Evolutionary conservation across 2,797 vertebrate genomes (phyloP).

Genomic region (Helarctos malayanus): DNA sequence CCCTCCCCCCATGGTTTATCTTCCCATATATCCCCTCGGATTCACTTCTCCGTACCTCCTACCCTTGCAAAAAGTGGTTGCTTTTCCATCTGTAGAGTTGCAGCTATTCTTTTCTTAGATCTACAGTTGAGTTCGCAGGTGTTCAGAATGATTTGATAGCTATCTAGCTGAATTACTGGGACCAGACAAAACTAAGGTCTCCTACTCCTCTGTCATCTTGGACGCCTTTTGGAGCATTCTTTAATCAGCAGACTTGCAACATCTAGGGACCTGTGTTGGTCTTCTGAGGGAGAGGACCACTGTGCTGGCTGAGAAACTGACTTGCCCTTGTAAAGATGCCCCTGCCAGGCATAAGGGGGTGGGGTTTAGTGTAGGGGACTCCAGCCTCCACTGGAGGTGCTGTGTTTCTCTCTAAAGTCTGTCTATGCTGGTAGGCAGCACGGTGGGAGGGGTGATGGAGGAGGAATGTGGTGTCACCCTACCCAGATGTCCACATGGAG

Average conservation of each 20-base stretch:
- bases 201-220: background rate
- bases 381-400: background rate
- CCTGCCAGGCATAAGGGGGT: background rate
- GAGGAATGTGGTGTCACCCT: background rate
- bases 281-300: background rate
- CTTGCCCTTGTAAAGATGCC: background rate
- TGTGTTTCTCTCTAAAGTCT: background rate
- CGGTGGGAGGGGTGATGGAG: background rate
- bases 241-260: background rate
- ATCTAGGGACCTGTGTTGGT: background rate
- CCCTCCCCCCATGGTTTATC: background rate
- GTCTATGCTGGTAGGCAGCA: background rate
- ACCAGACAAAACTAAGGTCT: background rate
- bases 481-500: background rate
- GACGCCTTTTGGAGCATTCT: background rate
- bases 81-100: background rate
- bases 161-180: background rate
- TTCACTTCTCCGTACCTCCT: background rate
- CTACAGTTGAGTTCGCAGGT: background rate
- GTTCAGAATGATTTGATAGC: background rate
- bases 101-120: background rate
- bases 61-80: background rate
- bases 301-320: background rate
- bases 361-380: background rate
- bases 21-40: background rate